Base-by-base conservation (phyloP, 2,113 vertebrate genomes). In the Sapayoa aenigma region DNA sequence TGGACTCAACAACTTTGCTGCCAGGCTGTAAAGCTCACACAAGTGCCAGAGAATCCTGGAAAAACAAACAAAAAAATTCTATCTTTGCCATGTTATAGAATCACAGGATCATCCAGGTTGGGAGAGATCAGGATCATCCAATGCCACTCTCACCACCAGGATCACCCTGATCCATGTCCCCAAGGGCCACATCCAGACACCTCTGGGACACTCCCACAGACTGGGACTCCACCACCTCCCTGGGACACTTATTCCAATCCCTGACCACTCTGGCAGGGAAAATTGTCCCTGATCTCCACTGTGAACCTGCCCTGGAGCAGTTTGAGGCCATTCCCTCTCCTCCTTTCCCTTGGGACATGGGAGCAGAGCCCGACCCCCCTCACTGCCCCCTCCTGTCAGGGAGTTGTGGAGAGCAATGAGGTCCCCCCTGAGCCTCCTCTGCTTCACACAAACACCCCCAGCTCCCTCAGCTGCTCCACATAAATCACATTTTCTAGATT, bases 121-220 rank as follows among this genome's bases (percentile, higher is more conserved):
- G 41, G 14, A 41, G 19, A 8, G 14, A 0, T 0, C 14, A n/a
- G 59, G 50, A 19, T 3, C 50, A 9, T 0, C 59, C 81, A 53
- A 27, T 20, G 7, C 31, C 67, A 42, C 14, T 53, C 28, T 53
- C 52, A 53, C 33, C 79, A 71, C 3, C 80, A 83, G 10, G 14
- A 23, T 3, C 66, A 9, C 46, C 65, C 69, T 18, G 47, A 23
- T 3, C 42, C 71, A 35, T 50, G 62, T 49, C 83, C 60, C 83
- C 71, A 75, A 16, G 52, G 79, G 83, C 52, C 83, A 85, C 71
- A 23, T 6, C 58, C 81, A 73, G 68, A 37, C 39, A 25, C 1
- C 52, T 67, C 56, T 35, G 18, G 28, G 11, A 5, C 44, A 62
- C 44, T 60, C 5, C 73, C 73, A 76, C 1, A 39, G 1, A 35